Conservation (phyloP, 2,113 vertebrate genomes). For the Planiliza haematocheilus region DNA sequence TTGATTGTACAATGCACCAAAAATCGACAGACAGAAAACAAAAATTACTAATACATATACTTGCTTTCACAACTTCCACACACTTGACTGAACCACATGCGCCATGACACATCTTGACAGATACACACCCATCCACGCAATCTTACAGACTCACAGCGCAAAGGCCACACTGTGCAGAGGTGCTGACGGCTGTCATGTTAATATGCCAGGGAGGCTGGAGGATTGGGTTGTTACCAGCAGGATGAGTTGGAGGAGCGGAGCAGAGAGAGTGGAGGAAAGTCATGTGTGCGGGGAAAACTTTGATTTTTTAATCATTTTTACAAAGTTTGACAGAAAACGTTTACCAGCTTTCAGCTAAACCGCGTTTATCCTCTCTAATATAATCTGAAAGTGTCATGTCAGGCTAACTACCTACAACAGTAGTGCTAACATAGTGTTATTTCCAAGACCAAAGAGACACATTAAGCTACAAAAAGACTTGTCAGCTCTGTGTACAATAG, state of each 20-base stretch:
- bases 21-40: conserved; percentile 8
- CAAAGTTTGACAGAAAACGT: neutral
- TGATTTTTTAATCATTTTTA: conserved; percentile 50
- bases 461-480: neutral
- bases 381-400: neutral
- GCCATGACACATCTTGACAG: conserved; percentile 67
- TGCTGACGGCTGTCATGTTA: conserved; percentile 77
- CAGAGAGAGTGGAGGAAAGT: conserved; percentile 10
- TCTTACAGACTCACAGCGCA: conserved; percentile 55
- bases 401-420: conserved; percentile 3
- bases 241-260: conserved; percentile 43
- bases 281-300: conserved; percentile 4
- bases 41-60: conserved; percentile 10
- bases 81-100: conserved; percentile 50
- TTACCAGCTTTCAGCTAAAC: neutral
- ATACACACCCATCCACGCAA: conserved; percentile 54
- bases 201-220: conserved; percentile 61
- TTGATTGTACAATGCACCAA: conserved; percentile 9
- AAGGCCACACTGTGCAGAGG: conserved; percentile 70
- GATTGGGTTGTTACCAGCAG: conserved; percentile 57
- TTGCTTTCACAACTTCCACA: conserved; percentile 31
- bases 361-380: neutral
- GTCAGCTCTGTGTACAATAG: neutral
- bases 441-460: neutral
- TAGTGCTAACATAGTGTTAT: conserved; percentile 1